phyloP scores from a whole-genome alignment of 2,113 vertebrate genomes.

The Phainopepla nitens region DNA sequence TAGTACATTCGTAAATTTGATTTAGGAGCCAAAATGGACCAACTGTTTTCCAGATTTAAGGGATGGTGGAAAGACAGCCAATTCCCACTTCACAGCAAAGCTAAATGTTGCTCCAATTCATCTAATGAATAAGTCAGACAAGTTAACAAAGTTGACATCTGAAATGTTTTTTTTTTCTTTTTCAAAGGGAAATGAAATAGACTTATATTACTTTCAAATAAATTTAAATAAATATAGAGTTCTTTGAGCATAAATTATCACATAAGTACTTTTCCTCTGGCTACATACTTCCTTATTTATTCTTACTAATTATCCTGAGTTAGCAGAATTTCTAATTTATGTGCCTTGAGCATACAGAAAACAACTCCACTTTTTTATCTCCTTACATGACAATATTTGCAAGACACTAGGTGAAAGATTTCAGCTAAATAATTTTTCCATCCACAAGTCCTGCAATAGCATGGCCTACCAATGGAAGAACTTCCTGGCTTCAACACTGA shows the following conservation, averaged over 20 bases:
- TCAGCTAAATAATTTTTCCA: not conserved
- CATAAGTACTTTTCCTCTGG: not conserved
- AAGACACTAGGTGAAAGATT: not conserved
- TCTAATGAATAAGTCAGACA: slow-evolving; percentile 21
- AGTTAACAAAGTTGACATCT: not conserved
- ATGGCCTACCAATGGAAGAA: not conserved
- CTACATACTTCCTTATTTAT: not conserved
- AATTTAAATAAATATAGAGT: not conserved
- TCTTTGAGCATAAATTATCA: not conserved
- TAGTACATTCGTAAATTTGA: not conserved
- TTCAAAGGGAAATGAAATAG: not conserved
- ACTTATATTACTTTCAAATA: not conserved
- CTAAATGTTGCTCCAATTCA: not conserved
- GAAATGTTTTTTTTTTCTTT: not conserved
- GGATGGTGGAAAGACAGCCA: not conserved
- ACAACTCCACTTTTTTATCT: not conserved
- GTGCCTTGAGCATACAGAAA: not conserved
- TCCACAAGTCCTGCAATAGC: not conserved
- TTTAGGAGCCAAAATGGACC: slow-evolving; percentile 4
- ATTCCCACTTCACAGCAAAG: not conserved
- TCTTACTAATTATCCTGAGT: not conserved
- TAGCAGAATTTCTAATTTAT: not conserved
- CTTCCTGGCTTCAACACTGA: not conserved
- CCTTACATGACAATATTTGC: not conserved
- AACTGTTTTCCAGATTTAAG: slow-evolving; percentile 23